phyloP scores from a whole-genome alignment of 92 coral and sea anemone genomes.

The Galaxea fascicularis region DNA sequence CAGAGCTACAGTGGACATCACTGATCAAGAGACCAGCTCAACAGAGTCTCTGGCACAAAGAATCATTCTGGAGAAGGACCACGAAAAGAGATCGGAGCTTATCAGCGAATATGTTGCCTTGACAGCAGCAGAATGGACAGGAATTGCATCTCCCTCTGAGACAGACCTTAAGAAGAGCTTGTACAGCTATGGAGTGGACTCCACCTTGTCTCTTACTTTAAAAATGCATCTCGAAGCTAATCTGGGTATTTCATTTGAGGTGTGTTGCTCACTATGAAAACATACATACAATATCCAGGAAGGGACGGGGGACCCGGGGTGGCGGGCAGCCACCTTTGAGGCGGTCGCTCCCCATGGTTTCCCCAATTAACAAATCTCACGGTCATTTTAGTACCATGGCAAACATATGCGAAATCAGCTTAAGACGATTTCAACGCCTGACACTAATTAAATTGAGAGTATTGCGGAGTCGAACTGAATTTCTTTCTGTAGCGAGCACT shows the following conservation, averaged over 20 bases:
- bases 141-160: conserved; percentile 56
- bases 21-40: not conserved
- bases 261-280: not conserved
- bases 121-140: conserved; percentile 67
- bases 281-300: too few relatives aligned
- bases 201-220: conserved; percentile 73
- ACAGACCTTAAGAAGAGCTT: conserved; percentile 73
- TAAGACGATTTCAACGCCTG: too few relatives aligned
- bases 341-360: too few relatives aligned
- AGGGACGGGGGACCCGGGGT: too few relatives aligned
- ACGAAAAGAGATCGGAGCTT: conserved; percentile 46
- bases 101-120: conserved; percentile 55
- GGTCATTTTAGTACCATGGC: too few relatives aligned
- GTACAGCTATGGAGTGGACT: conserved; percentile 83
- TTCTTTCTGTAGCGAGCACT: too few relatives aligned
- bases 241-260: conserved; percentile 85
- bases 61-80: conserved; percentile 54
- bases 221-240: conserved; percentile 71
- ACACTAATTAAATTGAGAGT: too few relatives aligned
- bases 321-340: too few relatives aligned
- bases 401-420: too few relatives aligned
- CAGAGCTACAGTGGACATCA: conserved; percentile 6
- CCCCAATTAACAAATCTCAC: too few relatives aligned
- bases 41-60: conserved; percentile 47
- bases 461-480: too few relatives aligned